Base-by-base conservation (phyloP, 2,888 invertebrate species). In the Machimus rusticus region DNA sequence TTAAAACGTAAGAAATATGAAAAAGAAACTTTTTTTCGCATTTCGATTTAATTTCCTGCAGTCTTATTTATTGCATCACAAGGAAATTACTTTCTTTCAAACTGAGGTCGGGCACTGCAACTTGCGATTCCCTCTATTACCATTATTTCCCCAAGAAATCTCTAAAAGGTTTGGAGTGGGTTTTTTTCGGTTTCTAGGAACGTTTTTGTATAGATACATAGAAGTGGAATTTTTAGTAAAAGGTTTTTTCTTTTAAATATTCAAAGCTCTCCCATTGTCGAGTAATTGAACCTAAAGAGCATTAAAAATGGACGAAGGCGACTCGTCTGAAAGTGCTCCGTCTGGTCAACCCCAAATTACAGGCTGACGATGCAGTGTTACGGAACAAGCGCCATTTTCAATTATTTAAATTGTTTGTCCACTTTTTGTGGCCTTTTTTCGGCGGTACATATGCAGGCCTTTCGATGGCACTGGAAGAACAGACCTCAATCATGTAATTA, bases 341-440 rank as follows among this genome's bases (percentile, higher is more conserved):
- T 74, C 31, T 74, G 88, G 87, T 79, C 86, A 88, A 78, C 34
- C 78, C 77, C 86, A 87, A 87, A 87, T 88, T 88, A 74, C 84
- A 66, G 85, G 34, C 87, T 87, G 86, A 86, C 88, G 55, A n/a
- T 31, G 51, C 88, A 88, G 88, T 88, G 88, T 89, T 89, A 88
- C 88, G 87, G 88, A 89, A 88, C 89, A 88, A 89, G 85, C 89
- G 89, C 89, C 89, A 89, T 89, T 89, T 89, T 89, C 89, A 89
- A 89, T 89, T 89, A 89, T 88, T 88, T 88, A 84, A 88, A 88
- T 88, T 88, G 86, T 89, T 77, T 88, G 77, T 82, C 66, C 76
- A 74, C 23, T 81, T 87, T 74, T 88, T 51, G 34, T 39, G 57
- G 19, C 31, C 87, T 77, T 46, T 28, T 28, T 84, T 86, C 86